phyloP scores from a whole-genome alignment of 1,140 invertebrate genomes.

The Drosophila murphyi region DNA sequence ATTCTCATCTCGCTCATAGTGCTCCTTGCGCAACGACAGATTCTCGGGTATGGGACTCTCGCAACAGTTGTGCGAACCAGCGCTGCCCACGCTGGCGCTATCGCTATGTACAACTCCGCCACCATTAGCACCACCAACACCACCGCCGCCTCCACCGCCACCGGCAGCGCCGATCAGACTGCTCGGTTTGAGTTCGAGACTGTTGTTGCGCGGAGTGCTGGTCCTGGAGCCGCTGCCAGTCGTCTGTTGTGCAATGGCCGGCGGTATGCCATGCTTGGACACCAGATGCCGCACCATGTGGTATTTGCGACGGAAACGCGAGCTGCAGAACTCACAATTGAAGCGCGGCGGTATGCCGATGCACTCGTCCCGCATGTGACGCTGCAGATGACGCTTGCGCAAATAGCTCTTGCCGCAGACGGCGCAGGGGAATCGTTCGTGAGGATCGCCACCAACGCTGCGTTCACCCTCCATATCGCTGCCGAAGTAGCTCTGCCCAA shows the following conservation, averaged over 20 bases:
- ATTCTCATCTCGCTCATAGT: conserved; percentile 65
- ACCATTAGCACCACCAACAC: conserved; percentile 11
- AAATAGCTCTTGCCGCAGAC: conserved; percentile 88
- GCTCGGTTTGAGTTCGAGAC: conserved; percentile 37
- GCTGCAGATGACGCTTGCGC: conserved; percentile 88
- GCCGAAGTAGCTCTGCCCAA: conserved; percentile 64
- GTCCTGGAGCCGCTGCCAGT: conserved; percentile 67
- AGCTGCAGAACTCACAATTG: conserved; percentile 87
- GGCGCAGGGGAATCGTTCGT: conserved; percentile 86
- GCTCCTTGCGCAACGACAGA: conserved; percentile 74
- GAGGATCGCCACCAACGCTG: conserved; percentile 23
- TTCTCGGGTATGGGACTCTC: conserved; percentile 79
- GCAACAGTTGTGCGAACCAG: conserved; percentile 69
- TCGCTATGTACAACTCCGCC: conserved; percentile 49
- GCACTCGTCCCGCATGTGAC: conserved; percentile 89
- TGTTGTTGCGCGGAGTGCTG: conserved; percentile 28
- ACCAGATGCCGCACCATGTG: conserved; percentile 87
- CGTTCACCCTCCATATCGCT: conserved; percentile 46
- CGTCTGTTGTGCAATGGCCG: conserved; percentile 76
- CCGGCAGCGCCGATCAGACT: not conserved
- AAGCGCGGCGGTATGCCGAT: conserved; percentile 88
- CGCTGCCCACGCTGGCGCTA: conserved; percentile 72
- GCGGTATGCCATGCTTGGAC: conserved; percentile 84
- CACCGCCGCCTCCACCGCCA: not conserved
- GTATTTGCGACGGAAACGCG: conserved; percentile 87